These are phyloP conservation scores for Halisarca cf. caerulea DNA, from an alignment of 37 sponge, comb jelly and placozoan species.

Conservation along the genomic window DNA sequence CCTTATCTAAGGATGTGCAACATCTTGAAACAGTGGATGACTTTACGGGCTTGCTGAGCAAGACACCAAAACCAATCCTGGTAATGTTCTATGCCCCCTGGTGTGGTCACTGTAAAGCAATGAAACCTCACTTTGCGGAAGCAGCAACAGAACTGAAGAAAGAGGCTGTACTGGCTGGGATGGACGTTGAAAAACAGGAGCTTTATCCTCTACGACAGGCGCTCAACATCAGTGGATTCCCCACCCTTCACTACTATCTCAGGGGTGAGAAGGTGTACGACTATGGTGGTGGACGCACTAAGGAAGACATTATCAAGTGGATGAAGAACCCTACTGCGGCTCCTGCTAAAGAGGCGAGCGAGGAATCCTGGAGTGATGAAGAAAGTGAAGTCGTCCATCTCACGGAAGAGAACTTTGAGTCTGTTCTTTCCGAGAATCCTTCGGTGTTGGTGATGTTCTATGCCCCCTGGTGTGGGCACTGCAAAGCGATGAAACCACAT, in stretches of 20 bases:
- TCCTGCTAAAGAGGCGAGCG: slow-evolving; percentile 8
- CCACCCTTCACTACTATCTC: slow-evolving; percentile 90
- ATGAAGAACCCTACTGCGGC: slow-evolving; percentile 61
- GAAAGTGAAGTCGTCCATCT: slow-evolving; percentile 86
- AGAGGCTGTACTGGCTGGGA: slow-evolving; percentile 74
- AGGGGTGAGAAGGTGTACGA: slow-evolving; percentile 50
- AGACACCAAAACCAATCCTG: slow-evolving; percentile 76
- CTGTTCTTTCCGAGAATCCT: slow-evolving; percentile 57
- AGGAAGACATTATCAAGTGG: slow-evolving; percentile 77
- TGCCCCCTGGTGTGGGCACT: slow-evolving; percentile 97
- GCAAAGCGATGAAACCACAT: slow-evolving; percentile 93
- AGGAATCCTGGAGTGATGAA: slow-evolving; percentile 68
- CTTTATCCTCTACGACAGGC: slow-evolving; percentile 49
- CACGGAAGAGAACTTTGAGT: slow-evolving; percentile 66
- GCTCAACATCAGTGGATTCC: slow-evolving; percentile 91
- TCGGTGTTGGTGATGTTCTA: slow-evolving; percentile 97
- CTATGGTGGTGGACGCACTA: slow-evolving; percentile 67
- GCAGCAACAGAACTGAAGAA: slow-evolving; percentile 85
- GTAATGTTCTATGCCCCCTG: slow-evolving; percentile 97
- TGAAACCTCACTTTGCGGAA: slow-evolving; percentile 89
- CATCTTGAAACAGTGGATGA: slow-evolving; percentile 64
- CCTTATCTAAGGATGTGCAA: slow-evolving; percentile 67
- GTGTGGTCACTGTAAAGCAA: slow-evolving; percentile 91
- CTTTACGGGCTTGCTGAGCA: slow-evolving; percentile 59
- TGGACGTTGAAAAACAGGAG: slow-evolving; percentile 84